Evolutionary conservation across 2,888 invertebrate species (phyloP).

Genomic region (Hyposoter didymator): DNA sequence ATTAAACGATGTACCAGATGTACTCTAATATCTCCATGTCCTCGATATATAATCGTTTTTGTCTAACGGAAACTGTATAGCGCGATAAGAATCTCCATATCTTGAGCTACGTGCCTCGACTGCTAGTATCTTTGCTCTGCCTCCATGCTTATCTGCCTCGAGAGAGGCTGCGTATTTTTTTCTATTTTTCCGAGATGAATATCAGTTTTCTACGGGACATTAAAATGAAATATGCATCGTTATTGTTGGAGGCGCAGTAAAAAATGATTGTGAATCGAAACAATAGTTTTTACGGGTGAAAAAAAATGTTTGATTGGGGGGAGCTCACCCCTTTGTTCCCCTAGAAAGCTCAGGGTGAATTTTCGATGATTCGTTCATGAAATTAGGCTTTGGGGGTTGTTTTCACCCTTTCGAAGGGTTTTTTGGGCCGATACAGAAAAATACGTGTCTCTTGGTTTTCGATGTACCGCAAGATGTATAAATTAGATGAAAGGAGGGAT

Average conservation of each 20-base stretch:
- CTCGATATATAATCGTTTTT: not conserved
- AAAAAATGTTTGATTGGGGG: too few relatives aligned
- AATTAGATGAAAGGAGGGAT: too few relatives aligned
- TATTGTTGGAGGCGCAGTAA: not conserved
- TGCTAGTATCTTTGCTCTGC: not conserved
- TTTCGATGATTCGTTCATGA: too few relatives aligned
- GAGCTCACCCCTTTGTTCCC: too few relatives aligned
- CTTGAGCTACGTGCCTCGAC: constrained; percentile 10
- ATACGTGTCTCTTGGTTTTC: too few relatives aligned
- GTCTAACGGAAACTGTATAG: not conserved
- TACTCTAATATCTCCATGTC: not conserved
- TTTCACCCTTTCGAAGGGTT: too few relatives aligned
- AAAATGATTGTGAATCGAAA: not conserved
- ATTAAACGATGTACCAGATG: not conserved
- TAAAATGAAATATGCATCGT: not conserved
- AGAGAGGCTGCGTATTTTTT: not conserved
- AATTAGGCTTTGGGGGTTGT: too few relatives aligned
- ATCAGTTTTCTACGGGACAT: not conserved
- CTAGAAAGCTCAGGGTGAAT: too few relatives aligned
- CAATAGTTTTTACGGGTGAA: too few relatives aligned
- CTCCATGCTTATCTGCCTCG: constrained; percentile 1
- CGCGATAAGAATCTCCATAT: not conserved
- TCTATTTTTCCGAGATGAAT: not conserved
- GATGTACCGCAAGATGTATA: too few relatives aligned
- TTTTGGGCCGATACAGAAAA: too few relatives aligned